Evolutionary conservation across 2,888 invertebrate species (phyloP).

Genomic region (Heliconius cydno): DNA sequence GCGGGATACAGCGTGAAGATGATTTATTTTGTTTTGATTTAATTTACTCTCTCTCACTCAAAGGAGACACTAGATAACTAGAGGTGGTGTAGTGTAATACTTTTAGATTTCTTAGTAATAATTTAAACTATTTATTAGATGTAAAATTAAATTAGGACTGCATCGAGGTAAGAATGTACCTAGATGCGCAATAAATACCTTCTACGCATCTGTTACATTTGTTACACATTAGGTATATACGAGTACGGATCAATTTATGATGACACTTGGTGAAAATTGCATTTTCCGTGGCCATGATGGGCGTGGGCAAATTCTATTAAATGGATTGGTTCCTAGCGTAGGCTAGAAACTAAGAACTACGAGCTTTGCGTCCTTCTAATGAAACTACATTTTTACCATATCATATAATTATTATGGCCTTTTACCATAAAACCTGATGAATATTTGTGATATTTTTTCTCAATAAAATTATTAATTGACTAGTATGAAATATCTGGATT

Average conservation of each 20-base stretch:
- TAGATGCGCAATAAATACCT: slow-evolving; percentile 10
- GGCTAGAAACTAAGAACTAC: neutral
- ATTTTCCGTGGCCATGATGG: neutral
- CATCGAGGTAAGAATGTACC: neutral
- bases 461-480: neutral
- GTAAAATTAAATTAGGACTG: slow-evolving; percentile 11
- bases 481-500: neutral
- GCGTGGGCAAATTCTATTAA: neutral
- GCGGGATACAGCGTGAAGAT: too few relatives aligned
- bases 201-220: neutral
- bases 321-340: neutral
- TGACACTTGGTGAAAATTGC: neutral
- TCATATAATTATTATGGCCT: neutral
- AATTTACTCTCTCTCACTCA: too few relatives aligned
- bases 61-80: neutral
- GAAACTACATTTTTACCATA: neutral
- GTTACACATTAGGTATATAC: neutral
- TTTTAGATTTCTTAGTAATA: neutral
- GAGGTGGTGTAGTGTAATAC: neutral
- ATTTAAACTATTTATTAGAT: neutral
- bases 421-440: neutral
- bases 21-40: too few relatives aligned
- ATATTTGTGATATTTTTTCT: neutral
- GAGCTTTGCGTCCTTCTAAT: neutral
- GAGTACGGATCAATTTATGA: neutral